phyloP scores from a whole-genome alignment of 2,113 vertebrate genomes.

The Ochotona princeps region DNA sequence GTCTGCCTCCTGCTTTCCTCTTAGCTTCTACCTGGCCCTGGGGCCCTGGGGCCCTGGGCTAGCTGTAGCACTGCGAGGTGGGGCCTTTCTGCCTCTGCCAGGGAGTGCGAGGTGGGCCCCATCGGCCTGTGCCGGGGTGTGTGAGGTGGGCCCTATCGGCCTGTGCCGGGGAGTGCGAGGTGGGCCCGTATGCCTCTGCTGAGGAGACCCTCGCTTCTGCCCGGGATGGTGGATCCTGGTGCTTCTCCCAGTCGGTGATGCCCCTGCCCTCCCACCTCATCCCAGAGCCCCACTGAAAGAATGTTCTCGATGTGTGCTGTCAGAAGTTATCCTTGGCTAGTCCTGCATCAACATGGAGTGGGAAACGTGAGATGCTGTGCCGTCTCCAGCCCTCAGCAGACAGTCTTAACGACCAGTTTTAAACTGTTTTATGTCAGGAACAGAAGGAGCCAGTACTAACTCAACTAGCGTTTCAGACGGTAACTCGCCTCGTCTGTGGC shows the following conservation, averaged over 20 bases:
- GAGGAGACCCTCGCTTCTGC: too few species aligned
- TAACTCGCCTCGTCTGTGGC: not conserved
- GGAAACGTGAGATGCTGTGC: not conserved
- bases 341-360: accelerated
- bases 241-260: accelerated
- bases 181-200: not conserved
- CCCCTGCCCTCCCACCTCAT: accelerated
- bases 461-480: constrained; percentile 48
- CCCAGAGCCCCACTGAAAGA: not conserved
- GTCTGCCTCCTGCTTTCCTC: not conserved
- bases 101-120: too few species aligned
- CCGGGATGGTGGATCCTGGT: not conserved
- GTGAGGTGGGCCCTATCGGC: too few species aligned
- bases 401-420: not conserved
- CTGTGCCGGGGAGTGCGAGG: too few species aligned
- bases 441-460: not conserved
- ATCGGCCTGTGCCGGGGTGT: too few species aligned
- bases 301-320: accelerated
- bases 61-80: not conserved
- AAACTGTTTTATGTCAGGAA: constrained; percentile 59
- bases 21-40: not conserved
- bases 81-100: not conserved
- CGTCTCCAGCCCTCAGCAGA: accelerated
- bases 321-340: not conserved
- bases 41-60: not conserved